Percentiles rank a stretch among this genome's conserved stretches.
Conservation (phyloP, 2,888 invertebrate species). For the Pseudococcus longispinus region DNA sequence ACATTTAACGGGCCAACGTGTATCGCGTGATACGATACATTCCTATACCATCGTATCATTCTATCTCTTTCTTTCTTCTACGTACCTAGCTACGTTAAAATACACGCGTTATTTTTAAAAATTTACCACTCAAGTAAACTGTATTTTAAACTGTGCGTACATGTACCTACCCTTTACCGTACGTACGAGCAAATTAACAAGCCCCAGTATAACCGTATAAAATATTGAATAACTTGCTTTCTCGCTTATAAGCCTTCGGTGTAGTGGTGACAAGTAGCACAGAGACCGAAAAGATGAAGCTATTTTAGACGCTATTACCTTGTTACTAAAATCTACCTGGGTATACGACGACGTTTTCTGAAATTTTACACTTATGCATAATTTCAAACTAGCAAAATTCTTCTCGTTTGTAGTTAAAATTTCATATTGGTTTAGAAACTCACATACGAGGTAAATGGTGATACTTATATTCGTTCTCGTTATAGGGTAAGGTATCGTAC, state of each 20-base stretch:
- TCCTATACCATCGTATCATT: not conserved
- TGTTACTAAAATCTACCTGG: not conserved
- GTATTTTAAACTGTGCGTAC: not conserved
- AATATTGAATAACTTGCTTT: not conserved
- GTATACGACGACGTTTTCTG: not conserved
- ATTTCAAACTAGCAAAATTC: not conserved
- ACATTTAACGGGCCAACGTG: conserved; percentile 7
- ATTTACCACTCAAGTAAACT: not conserved
- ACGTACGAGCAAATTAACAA: conserved; percentile 5
- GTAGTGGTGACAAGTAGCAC: not conserved
- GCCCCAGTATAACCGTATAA: not conserved
- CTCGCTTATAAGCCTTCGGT: not conserved
- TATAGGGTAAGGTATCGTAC: too few relatives aligned
- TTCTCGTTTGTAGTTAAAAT: not conserved
- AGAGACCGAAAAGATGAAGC: not conserved
- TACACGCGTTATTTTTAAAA: not conserved
- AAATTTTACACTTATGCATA: not conserved
- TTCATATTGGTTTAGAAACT: not conserved
- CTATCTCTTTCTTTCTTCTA: not conserved
- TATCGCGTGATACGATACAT: not conserved
- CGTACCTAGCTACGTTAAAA: too few relatives aligned
- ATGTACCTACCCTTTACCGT: not conserved
- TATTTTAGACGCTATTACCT: not conserved
- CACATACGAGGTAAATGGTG: too few relatives aligned
- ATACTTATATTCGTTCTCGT: too few relatives aligned